Evolutionary conservation across 2,797 vertebrate genomes (phyloP), one percentile per base, ranked within the genome.

Genomic region (Diplodus sargus): DNA sequence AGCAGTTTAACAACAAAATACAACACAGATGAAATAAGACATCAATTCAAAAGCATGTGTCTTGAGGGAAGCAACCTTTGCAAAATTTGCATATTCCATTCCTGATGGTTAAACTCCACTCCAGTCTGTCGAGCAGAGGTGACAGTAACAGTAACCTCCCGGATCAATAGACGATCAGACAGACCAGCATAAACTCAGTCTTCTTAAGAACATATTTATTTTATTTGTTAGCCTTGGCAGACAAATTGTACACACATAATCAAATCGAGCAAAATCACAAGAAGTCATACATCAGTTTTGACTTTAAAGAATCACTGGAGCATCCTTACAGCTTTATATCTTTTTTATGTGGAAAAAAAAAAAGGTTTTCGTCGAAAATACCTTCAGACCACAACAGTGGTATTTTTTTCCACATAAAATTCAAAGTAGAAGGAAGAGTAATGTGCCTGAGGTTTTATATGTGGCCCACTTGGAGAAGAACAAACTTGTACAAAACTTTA

Each of bases 401-500:
- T 54, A 22, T 52, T 71, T 73, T 18, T 81, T 68, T 61, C 62
- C 75, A 82, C 42, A 76, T 69, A 76, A 76, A 73, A 48, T 83
- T 47, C 49, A 14, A 79, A 76, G 43, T 25, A 62, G 1, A 16
- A 43, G 34, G 16, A 73, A 51, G 12, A n/a, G n/a, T 53, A 47
- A n/a, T 67, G 56, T 74, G 14, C 18, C 63, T 57, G 70, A 28
- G 20, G 42, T 59, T 59, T 16, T 56, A 16, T 54, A 42, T 78
- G 5, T 61, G 18, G 22, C n/a, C 12, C 22, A 54, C 49, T 58
- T 66, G 13, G 5, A 51, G 51, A 15, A 13, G 13, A 30, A 57
- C 4, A 25, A 14, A 62, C 25, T 28, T 47, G 13, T 53, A 23
- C 28, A 51, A 34, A 43, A 80, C 39, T 45, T 47, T 47, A 47